Evolutionary conservation across 2,797 vertebrate genomes (phyloP), one percentile per base, ranked within the genome.

Genomic region (Girardinus metallicus): DNA sequence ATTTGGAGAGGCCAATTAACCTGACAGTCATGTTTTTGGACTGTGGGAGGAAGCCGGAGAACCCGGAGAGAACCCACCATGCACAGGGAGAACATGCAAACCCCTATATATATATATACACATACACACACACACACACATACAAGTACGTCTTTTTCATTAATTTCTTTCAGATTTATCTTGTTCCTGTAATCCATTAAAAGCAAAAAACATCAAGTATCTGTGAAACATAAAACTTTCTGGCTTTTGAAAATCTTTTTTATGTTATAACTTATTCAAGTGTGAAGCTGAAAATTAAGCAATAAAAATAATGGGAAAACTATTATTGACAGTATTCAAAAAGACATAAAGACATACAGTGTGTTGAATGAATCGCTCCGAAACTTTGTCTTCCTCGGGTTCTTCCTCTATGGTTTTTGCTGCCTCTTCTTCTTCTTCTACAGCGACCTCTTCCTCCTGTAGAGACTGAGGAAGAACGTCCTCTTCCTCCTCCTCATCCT

Each of bases 281-380:
- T 5, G 2, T 34, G 18, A 18, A 36, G 21, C 36, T 68, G 64
- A 26, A 68, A 41, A 68, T 68, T 10, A 39, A 41, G 36, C 36
- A 39, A 68, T 11, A 39, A 5, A 66, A 41, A 41, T 53, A 55
- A 55, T 31, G 31, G 29, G 15, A 49, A 31, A 73, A 21, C 44
- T 34, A 34, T 34, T 73, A 47, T 34, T 5, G 44, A 49, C 18
- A 21, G 49, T 39, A n/a, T 53, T 51, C 3, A 64, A 73, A 64
- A 60, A 74, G 64, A 87, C 92, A 10, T 90, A 68, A 55, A 77
- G 64, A 87, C 92, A 6, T 90, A 94, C 94, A 76, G 5, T 23
- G 16, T 72, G 31, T 29, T 8, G 81, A 79, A 23, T 46, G 62
- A 87, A 77, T 18, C 8, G 76, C 72, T 92, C 88, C 46, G 81